Conservation (phyloP, 2,888 invertebrate species). For the Coenonympha glycerion region DNA sequence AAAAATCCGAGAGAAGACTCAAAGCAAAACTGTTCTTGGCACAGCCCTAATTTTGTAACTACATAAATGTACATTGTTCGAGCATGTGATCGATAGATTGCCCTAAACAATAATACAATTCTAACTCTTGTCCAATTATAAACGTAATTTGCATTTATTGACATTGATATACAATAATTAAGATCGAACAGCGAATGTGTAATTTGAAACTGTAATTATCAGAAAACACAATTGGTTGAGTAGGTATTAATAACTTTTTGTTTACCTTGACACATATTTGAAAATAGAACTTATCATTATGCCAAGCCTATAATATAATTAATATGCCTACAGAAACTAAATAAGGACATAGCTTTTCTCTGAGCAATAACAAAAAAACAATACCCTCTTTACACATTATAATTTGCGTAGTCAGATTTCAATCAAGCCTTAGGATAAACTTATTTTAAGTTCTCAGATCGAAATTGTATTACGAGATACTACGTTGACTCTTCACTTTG, state of each 20-base stretch:
- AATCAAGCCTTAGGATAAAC: too few relatives aligned
- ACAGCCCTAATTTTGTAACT: conserved; percentile 4
- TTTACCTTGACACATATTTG: conserved; percentile 20
- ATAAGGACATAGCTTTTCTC: too few relatives aligned
- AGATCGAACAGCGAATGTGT: conserved; percentile 13
- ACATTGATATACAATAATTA: conserved; percentile 24
- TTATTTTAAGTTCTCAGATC: too few relatives aligned
- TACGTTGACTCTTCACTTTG: too few relatives aligned
- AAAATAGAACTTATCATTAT: conserved; percentile 4
- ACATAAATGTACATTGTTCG: conserved; percentile 28
- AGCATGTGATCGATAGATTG: conserved; percentile 35
- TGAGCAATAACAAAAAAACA: too few relatives aligned
- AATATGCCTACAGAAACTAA: too few relatives aligned
- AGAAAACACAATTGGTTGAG: conserved; percentile 3
- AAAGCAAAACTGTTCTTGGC: not conserved
- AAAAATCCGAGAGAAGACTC: too few relatives aligned
- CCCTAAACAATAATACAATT: conserved; percentile 20
- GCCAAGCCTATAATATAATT: too few relatives aligned
- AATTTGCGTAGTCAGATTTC: too few relatives aligned
- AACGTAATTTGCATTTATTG: conserved; percentile 23
- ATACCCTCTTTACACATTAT: too few relatives aligned
- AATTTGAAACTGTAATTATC: conserved; percentile 17
- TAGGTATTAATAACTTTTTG: conserved; percentile 11
- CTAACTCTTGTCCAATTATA: conserved; percentile 22
- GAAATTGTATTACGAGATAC: too few relatives aligned